Conservation (phyloP, 2,888 invertebrate species). For the Eubasilissa splendida region DNA sequence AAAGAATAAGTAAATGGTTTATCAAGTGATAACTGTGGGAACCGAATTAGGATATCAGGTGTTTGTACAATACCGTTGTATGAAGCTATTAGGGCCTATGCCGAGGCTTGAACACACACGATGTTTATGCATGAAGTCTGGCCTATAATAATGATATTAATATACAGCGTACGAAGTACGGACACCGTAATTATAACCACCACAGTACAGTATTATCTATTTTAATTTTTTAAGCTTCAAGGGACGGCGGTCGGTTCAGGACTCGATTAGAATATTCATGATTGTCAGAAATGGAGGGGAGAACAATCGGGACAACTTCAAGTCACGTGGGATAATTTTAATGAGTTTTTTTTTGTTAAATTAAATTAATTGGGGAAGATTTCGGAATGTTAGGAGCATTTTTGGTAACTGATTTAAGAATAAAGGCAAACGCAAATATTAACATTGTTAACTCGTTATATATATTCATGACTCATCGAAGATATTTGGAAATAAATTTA, state of each 20-base stretch:
- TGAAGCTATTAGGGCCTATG: slow-evolving; percentile 45
- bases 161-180: slow-evolving; percentile 49
- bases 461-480: too few relatives aligned
- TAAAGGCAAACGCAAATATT: too few relatives aligned
- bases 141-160: slow-evolving; percentile 56
- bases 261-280: slow-evolving; percentile 55
- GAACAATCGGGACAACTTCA: slow-evolving; percentile 2
- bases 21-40: slow-evolving; percentile 49
- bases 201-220: slow-evolving; percentile 51
- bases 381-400: background rate
- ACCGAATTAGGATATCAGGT: slow-evolving; percentile 49
- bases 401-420: background rate
- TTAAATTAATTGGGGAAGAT: slow-evolving; percentile 21
- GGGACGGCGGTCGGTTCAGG: slow-evolving; percentile 42
- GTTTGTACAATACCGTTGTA: slow-evolving; percentile 44
- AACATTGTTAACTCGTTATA: too few relatives aligned
- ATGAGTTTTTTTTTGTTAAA: slow-evolving; percentile 21
- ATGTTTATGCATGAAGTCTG: slow-evolving; percentile 53
- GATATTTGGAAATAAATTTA: too few relatives aligned
- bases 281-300: slow-evolving; percentile 32
- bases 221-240: slow-evolving; percentile 53
- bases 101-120: slow-evolving; percentile 35
- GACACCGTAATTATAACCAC: slow-evolving; percentile 35
- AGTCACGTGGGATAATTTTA: slow-evolving; percentile 11
- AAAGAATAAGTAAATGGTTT: slow-evolving; percentile 32